These are phyloP conservation scores for Mantis religiosa DNA, from an alignment of 2,888 invertebrate species.

Conservation along the genomic window DNA sequence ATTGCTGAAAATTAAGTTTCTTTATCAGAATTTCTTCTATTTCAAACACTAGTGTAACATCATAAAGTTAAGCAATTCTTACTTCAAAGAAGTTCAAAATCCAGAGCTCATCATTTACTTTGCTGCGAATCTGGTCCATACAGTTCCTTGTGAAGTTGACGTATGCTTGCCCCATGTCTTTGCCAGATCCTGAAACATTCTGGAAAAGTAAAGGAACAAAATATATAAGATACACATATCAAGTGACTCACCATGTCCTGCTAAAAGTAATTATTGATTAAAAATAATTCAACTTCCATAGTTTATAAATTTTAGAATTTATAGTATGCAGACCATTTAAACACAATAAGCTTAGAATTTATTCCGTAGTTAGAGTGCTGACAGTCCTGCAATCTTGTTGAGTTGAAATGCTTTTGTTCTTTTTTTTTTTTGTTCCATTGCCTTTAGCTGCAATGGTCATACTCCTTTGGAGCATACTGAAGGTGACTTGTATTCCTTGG, in stretches of 20 bases:
- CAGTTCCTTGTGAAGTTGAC: slow-evolving; percentile 96
- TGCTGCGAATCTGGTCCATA: slow-evolving; percentile 96
- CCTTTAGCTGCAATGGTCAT: no score
- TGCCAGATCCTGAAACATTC: slow-evolving; percentile 91
- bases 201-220: slow-evolving; percentile 36
- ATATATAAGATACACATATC: background rate
- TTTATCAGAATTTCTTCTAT: slow-evolving; percentile 36
- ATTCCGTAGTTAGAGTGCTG: no score
- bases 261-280: no score
- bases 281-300: no score
- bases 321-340: no score
- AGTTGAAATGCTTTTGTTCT: no score
- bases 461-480: no score
- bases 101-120: slow-evolving; percentile 85
- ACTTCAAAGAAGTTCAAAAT: slow-evolving; percentile 76
- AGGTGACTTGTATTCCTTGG: no score
- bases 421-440: no score
- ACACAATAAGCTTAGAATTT: no score
- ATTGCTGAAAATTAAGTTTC: slow-evolving; percentile 62
- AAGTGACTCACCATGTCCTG: background rate
- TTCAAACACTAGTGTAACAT: background rate
- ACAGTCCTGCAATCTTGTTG: no score
- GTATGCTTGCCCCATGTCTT: slow-evolving; percentile 96
- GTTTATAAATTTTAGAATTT: no score
- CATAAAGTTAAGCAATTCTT: background rate